Conservation (phyloP, 2,888 invertebrate genomes). For the Heteromurus nitidus region DNA sequence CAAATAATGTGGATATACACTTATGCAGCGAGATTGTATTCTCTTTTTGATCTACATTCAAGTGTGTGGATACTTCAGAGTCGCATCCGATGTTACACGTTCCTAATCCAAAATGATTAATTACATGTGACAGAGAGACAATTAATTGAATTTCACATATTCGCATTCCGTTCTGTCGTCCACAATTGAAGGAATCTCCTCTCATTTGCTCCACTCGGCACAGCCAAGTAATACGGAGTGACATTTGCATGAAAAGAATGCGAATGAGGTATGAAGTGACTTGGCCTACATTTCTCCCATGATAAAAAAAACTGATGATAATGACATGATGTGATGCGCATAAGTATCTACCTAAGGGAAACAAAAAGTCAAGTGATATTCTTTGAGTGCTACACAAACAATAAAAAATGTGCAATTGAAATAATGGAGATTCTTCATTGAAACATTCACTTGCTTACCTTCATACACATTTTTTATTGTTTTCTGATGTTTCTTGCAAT, state of each 20-base stretch:
- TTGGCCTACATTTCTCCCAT: slow-evolving; percentile 30
- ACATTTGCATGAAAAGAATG: slow-evolving; percentile 14
- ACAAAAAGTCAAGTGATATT: neutral
- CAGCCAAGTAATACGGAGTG: neutral
- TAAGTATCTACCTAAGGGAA: no score
- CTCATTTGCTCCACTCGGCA: neutral
- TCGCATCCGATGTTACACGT: no score
- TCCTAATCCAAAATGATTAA: no score
- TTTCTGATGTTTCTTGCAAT: no score
- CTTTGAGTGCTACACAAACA: neutral
- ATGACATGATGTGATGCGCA: neutral
- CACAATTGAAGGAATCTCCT: neutral
- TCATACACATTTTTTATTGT: neutral
- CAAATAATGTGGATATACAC: no score
- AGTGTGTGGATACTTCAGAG: no score
- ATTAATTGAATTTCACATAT: neutral
- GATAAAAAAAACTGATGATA: slow-evolving; percentile 9
- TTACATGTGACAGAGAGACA: neutral
- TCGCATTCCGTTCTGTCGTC: neutral
- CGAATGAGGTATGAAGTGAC: slow-evolving; percentile 21
- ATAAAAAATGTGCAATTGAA: slow-evolving; percentile 15
- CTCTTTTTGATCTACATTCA: no score
- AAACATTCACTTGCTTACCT: neutral
- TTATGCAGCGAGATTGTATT: no score
- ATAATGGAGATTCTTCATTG: slow-evolving; percentile 3